These are phyloP conservation scores for Choristoneura rosaceana DNA, from an alignment of 2,888 invertebrate species.

Conservation along the genomic window DNA sequence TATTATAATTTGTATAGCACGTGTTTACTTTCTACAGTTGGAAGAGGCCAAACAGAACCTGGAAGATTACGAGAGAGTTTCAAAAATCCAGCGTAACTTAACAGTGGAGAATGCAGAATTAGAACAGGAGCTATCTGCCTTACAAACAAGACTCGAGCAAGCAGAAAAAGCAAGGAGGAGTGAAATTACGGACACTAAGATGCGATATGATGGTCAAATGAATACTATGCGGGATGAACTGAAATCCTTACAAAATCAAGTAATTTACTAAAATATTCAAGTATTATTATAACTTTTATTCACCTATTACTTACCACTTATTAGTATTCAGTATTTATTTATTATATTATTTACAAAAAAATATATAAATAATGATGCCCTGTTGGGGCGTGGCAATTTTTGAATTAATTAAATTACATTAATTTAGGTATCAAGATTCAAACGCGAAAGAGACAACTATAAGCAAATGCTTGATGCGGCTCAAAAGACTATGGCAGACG, in stretches of 20 bases:
- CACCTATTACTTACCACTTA: background rate
- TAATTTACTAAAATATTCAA: conserved; percentile 52
- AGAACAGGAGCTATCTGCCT: conserved; percentile 90
- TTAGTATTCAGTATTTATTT: too few relatives aligned
- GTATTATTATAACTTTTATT: background rate
- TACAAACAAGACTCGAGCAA: conserved; percentile 88
- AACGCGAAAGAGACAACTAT: conserved; percentile 94
- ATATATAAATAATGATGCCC: too few relatives aligned
- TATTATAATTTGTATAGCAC: conserved; percentile 17
- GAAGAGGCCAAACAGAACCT: conserved; percentile 92
- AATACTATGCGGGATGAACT: conserved; percentile 93
- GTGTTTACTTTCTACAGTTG: conserved; percentile 74
- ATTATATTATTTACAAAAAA: too few relatives aligned
- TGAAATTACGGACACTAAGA: conserved; percentile 92
- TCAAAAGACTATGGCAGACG: conserved; percentile 92
- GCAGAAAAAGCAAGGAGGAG: conserved; percentile 90
- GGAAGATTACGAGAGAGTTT: conserved; percentile 94
- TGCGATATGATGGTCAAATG: conserved; percentile 94
- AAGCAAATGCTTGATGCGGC: conserved; percentile 96
- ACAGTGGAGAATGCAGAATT: conserved; percentile 90
- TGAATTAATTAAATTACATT: too few relatives aligned
- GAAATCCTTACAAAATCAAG: conserved; percentile 92
- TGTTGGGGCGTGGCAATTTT: too few relatives aligned
- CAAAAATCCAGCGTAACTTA: conserved; percentile 92
- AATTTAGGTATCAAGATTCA: conserved; percentile 90